Percentiles rank a stretch among this genome's conserved stretches.
phyloP scores from a whole-genome alignment of 1,140 invertebrate genomes.

The Batillaria attramentaria region DNA sequence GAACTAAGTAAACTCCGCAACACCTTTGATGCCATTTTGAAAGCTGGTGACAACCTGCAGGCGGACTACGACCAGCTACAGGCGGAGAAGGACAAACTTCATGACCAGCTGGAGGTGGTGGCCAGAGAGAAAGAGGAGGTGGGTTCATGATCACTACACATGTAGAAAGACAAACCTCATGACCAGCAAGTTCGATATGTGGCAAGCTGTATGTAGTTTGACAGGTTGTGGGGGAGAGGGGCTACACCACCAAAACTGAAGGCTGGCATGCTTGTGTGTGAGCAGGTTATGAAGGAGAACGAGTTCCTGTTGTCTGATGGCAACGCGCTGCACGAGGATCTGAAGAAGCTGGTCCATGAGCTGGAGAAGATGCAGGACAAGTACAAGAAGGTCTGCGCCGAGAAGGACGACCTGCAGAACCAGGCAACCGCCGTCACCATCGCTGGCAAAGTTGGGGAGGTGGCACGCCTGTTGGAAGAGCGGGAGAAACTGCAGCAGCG shows the following conservation, averaged over 20 bases:
- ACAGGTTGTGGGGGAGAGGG: no score
- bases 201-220: no score
- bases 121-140: slow-evolving; percentile 36
- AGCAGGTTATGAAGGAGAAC: slow-evolving; percentile 60
- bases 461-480: slow-evolving; percentile 60
- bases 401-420: slow-evolving; percentile 59
- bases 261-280: slow-evolving; percentile 38
- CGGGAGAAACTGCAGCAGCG: slow-evolving; percentile 50
- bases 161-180: background rate
- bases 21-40: slow-evolving; percentile 63
- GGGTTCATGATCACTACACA: no score
- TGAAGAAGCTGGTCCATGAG: slow-evolving; percentile 62
- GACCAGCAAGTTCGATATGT: background rate
- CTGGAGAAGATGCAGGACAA: slow-evolving; percentile 62
- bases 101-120: slow-evolving; percentile 35
- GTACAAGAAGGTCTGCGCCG: slow-evolving; percentile 46
- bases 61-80: slow-evolving; percentile 61
- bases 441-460: slow-evolving; percentile 57
- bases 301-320: slow-evolving; percentile 61
- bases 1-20: slow-evolving; percentile 55
- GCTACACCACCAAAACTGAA: no score
- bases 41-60: slow-evolving; percentile 64
- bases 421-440: slow-evolving; percentile 50
- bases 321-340: slow-evolving; percentile 63
- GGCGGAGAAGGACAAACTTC: slow-evolving; percentile 39